Percentiles rank a stretch among this genome's conserved stretches.
These are phyloP conservation scores for Camelus bactrianus DNA, from an alignment of 2,113 vertebrate species.

Conservation along the genomic window DNA sequence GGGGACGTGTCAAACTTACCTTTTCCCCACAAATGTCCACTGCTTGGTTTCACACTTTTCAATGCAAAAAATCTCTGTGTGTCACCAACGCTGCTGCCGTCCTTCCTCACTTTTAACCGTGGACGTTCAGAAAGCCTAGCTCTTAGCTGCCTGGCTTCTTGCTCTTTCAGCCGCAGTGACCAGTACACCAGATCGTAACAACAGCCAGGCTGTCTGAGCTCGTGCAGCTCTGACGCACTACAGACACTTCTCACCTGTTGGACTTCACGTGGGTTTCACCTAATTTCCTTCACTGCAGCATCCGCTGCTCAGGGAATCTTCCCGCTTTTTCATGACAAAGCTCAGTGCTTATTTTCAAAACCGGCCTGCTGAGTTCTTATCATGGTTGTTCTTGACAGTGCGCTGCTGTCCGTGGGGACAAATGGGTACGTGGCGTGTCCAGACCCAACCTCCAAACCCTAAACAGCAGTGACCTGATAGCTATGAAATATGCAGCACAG, in stretches of 20 bases:
- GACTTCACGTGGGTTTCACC: background rate
- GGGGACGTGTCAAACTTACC: slow-evolving; percentile 39
- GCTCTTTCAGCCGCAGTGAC: slow-evolving; percentile 8
- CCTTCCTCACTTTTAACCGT: slow-evolving; percentile 49
- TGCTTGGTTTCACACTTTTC: slow-evolving; percentile 42
- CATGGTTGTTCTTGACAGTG: background rate
- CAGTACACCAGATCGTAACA: background rate
- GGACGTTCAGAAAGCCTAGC: background rate
- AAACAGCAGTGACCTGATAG: background rate
- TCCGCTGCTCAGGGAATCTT: background rate
- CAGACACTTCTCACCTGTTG: background rate
- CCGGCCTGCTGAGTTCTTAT: background rate
- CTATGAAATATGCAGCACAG: background rate
- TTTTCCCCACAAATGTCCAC: slow-evolving; percentile 41
- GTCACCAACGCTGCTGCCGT: background rate
- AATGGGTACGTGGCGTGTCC: background rate
- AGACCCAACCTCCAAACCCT: background rate
- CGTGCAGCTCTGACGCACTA: fast-evolving
- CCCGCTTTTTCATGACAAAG: slow-evolving; percentile 39
- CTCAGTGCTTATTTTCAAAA: slow-evolving; percentile 59
- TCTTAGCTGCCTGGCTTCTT: background rate
- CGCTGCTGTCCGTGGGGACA: background rate
- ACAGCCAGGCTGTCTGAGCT: background rate
- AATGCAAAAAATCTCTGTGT: slow-evolving; percentile 16
- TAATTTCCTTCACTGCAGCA: background rate